Evolutionary conservation across 2,888 invertebrate genomes (phyloP).

Genomic region (Tipula confusa): DNA sequence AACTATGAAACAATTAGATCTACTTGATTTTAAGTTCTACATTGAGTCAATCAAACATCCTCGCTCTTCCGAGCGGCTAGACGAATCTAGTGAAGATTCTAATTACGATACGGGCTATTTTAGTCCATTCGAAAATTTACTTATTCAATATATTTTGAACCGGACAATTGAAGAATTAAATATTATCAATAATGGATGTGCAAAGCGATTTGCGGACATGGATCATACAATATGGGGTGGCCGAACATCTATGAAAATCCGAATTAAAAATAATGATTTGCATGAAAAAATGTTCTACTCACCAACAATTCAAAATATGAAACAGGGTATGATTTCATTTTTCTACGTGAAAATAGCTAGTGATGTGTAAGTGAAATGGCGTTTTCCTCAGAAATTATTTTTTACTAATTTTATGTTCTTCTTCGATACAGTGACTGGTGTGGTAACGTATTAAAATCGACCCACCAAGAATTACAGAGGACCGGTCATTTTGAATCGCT

Average conservation of each 20-base stretch:
- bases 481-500: conserved; percentile 30
- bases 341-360: conserved; percentile 34
- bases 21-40: not conserved
- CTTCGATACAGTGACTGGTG: not conserved
- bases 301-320: conserved; percentile 33
- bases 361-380: conserved; percentile 36
- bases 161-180: not conserved
- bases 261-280: not conserved
- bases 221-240: not conserved
- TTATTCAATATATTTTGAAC: not conserved
- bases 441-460: not conserved
- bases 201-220: not conserved
- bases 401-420: not conserved
- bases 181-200: not conserved
- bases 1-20: not conserved
- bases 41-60: not conserved
- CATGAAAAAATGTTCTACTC: not conserved
- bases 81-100: not conserved
- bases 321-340: conserved; percentile 30
- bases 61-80: not conserved
- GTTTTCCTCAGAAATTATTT: not conserved
- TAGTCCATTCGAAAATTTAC: not conserved
- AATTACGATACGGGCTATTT: not conserved
- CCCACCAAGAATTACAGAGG: conserved; percentile 31
- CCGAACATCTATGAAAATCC: not conserved